Base-by-base conservation (phyloP, 1,140 invertebrate genomes). In the Ceratitis capitata region DNA sequence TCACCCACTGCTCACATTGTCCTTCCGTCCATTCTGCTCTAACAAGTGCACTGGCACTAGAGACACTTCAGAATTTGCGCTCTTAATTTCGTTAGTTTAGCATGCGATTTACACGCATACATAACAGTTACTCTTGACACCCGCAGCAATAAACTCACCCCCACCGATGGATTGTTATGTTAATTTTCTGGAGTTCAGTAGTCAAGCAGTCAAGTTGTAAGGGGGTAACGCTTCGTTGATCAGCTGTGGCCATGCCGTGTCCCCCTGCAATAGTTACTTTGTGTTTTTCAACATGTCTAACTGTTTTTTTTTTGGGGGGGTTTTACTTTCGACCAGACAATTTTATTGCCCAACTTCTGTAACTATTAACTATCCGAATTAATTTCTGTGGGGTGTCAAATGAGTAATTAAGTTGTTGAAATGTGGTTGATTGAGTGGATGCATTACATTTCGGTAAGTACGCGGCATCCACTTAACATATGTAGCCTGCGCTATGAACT, bases 341-440 rank as follows among this genome's bases (percentile, higher is more conserved):
- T 39, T 64, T 64, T 9, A 32, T 32, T 74, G 35, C n/a, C 9
- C 23, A 9, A 78, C 39, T 78, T 29, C 39, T 9, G 42, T 19
- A 78, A 47, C n/a, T 47, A 45, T 1, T 19, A 78, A 47, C n/a
- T 47, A 45, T 1, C 39, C 69, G 69, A 78, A 78, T 78, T 78
- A 45, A 35, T 42, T 42, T 23, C 14, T 45, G 39, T 26, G 26
- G 69, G 39, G 69, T 47, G 69, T 78, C 39, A 78, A 78, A 78
- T 78, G 69, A 45, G 69, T 78, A 78, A 78, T 78, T 78, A 78
- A 78, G 69, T 78, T 78, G 69, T 78, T 78, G 69, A 78, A 78
- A 45, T 78, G 39, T 78, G 39, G 39, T 32, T 78, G 23, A 78
- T 45, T 78, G 32, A 78, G 69, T 78, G 39, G n/a, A 0, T n/a